Percentiles rank a stretch among this genome's conserved stretches.
Conservation (phyloP, 2,113 vertebrate genomes). For the Cromileptes altivelis region DNA sequence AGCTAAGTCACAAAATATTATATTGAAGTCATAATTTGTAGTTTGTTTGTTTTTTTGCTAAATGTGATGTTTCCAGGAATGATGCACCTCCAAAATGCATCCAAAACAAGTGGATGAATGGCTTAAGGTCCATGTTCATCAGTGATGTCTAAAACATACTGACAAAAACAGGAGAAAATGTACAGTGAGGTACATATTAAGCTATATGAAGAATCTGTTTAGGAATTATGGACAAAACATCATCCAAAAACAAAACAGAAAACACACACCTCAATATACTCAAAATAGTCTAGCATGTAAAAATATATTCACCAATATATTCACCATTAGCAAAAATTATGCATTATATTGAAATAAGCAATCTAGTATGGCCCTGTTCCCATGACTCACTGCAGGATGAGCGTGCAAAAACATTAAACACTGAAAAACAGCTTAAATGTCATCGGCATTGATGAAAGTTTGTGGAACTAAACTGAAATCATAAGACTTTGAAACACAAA, state of each 20-base stretch:
- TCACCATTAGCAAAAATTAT: constrained; percentile 21
- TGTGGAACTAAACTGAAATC: not conserved
- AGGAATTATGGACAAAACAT: not conserved
- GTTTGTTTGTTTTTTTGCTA: not conserved
- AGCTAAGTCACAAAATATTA: not conserved
- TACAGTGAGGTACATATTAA: not conserved
- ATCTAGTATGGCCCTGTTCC: constrained; percentile 56
- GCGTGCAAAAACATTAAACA: constrained; percentile 44
- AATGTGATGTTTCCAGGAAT: not conserved
- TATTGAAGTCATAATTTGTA: not conserved
- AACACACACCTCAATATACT: not conserved
- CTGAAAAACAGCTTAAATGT: not conserved
- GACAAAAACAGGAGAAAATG: not conserved
- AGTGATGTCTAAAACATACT: not conserved
- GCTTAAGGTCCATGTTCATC: not conserved
- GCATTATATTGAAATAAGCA: constrained; percentile 23
- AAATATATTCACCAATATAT: constrained; percentile 57
- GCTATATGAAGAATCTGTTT: not conserved
- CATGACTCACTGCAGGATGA: constrained; percentile 21
- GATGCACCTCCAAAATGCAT: not conserved
- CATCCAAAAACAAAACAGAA: not conserved
- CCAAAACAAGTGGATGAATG: not conserved
- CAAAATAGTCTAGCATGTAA: constrained; percentile 1
- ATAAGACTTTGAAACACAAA: not conserved
- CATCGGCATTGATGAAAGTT: not conserved